Evolutionary conservation across 2,113 vertebrate genomes (phyloP), one percentile per base, ranked within the genome.

Genomic region (Phrynocephalus versicolor): DNA sequence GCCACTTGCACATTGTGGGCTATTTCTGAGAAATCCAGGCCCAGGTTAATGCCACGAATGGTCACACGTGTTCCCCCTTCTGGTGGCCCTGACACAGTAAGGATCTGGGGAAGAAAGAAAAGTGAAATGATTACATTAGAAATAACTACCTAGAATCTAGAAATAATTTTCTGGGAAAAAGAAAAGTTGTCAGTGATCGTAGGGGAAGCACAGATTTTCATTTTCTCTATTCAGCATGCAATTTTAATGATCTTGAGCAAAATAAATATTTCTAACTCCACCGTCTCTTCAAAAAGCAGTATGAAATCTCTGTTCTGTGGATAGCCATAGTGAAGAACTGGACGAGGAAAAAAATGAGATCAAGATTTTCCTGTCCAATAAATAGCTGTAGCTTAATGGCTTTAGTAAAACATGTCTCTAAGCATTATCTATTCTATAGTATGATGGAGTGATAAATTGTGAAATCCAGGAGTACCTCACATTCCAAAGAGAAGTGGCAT

Each of bases 31-130:
- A 99, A 99, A 88, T 98, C 96, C 95, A 99, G 95, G 25, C 98
- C 99, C 58, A 99, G 96, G 94, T 99, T 99, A 4, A 98, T 97
- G 0, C 99, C 98, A 0, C 97, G 97, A 95, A 99, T 99, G 79
- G 98, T 99, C 89, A 99, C 99, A 60, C 97, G 96, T 0, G 98
- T 99, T 18, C 99, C 99, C 89, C 99, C 99, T 90, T 99, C 98
- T 0, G 98, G 98, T 2, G 99, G 99, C 35, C 99, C 99, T 0
- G 98, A 98, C 81, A 98, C 96, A 0, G 99, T 99, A 51, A 98
- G 97, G 91, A 99, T 98, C 99, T 99, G 80, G 3, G 86, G 58
- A 86, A 25, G 70, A 82, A 91, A 89, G 81, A 27, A 82, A 73
- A 82, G 0, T 2, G 3, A 0, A 37, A 18, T 1, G 15, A 15